Evolutionary conservation across 2,113 vertebrate genomes (phyloP).

Genomic region (Ailuropoda melanoleuca): DNA sequence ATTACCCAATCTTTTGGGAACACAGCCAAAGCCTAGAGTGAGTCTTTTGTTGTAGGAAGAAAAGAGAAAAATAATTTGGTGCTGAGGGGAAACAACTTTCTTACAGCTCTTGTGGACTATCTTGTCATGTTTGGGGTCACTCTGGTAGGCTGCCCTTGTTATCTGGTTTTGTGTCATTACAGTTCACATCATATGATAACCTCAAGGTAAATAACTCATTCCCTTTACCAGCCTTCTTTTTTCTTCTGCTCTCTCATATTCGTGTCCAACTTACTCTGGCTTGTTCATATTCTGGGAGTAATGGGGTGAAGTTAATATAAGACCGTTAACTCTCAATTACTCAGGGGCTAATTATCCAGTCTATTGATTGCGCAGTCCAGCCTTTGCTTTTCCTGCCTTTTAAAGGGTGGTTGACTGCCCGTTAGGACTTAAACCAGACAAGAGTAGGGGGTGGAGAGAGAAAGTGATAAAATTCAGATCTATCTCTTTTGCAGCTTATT

Average conservation of each 20-base stretch:
- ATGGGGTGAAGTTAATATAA: conserved; percentile 77
- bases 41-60: conserved; percentile 49
- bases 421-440: conserved; percentile 64
- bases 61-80: conserved; percentile 54
- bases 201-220: background rate
- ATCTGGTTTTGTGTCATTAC: background rate
- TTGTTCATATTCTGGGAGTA: conserved; percentile 73
- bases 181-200: background rate
- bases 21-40: conserved; percentile 53
- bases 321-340: conserved; percentile 74
- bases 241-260: conserved; percentile 3
- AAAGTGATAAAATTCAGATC: conserved; percentile 71
- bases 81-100: conserved; percentile 53
- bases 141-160: background rate
- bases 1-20: conserved; percentile 78
- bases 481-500: conserved; percentile 67
- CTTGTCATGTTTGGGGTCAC: conserved; percentile 42
- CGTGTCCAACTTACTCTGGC: conserved; percentile 43
- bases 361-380: conserved; percentile 71
- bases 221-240: background rate
- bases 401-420: conserved; percentile 66
- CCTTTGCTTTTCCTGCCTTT: conserved; percentile 71
- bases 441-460: conserved; percentile 47
- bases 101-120: conserved; percentile 33
- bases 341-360: conserved; percentile 76